A percentile compares a stretch with the other conserved stretches of the same genome.
These are phyloP conservation scores for Oreotragus oreotragus DNA, from an alignment of 2,113 vertebrate genomes.

Conservation along the genomic window DNA sequence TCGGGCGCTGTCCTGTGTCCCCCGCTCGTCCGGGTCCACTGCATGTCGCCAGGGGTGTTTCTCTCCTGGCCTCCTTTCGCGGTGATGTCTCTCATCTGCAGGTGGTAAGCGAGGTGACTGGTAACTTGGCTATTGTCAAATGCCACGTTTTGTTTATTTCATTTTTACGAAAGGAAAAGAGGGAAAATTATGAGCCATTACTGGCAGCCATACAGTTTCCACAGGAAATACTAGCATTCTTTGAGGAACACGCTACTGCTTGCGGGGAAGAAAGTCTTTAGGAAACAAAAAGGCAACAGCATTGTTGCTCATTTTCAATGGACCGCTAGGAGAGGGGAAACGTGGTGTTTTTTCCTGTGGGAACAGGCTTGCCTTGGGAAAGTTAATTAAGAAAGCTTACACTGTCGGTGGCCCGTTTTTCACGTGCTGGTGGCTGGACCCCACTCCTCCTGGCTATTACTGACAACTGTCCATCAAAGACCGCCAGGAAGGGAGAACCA, in stretches of 20 bases:
- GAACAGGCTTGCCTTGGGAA: slow-evolving; percentile 57
- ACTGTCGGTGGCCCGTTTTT: neutral
- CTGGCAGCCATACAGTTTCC: slow-evolving; percentile 78
- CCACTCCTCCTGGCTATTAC: neutral
- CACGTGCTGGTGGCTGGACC: neutral
- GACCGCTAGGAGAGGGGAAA: slow-evolving; percentile 35
- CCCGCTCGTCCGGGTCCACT: neutral
- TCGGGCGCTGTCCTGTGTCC: neutral
- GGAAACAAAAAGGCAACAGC: slow-evolving; percentile 73
- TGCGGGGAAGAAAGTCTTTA: slow-evolving; percentile 61
- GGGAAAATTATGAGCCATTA: slow-evolving; percentile 63
- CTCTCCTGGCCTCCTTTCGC: neutral
- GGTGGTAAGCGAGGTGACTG: slow-evolving; percentile 60
- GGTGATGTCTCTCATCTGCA: slow-evolving; percentile 51
- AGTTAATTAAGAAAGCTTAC: slow-evolving; percentile 26
- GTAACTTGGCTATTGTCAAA: slow-evolving; percentile 64
- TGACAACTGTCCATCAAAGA: slow-evolving; percentile 64
- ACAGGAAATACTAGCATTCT: slow-evolving; percentile 81
- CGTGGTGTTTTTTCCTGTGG: slow-evolving; percentile 59
- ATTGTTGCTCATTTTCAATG: slow-evolving; percentile 70
- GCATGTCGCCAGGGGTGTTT: neutral
- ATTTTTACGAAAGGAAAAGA: slow-evolving; percentile 43
- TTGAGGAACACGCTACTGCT: slow-evolving; percentile 71
- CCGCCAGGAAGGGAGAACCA: neutral
- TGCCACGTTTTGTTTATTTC: slow-evolving; percentile 69